These are phyloP conservation scores for Nothobranchius furzeri DNA, from an alignment of 2,113 vertebrate species.

Conservation along the genomic window DNA sequence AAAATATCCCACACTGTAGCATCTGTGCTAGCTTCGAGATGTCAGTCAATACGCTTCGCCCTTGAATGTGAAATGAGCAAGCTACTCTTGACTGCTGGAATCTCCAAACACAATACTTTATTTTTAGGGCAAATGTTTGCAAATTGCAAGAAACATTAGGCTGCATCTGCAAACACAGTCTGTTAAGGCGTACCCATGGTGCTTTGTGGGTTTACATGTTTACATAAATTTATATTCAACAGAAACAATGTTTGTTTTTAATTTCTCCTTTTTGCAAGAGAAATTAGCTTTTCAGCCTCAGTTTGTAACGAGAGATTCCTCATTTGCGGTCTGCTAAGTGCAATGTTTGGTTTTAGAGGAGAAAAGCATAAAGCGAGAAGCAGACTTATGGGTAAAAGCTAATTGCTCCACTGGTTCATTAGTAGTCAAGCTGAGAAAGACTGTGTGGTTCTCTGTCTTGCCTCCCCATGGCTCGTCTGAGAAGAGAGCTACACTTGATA, in stretches of 20 bases:
- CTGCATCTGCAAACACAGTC: neutral
- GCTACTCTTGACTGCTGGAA: slow-evolving; percentile 35
- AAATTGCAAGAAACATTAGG: neutral
- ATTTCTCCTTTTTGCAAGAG: too few relatives aligned
- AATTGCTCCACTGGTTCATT: slow-evolving; percentile 51
- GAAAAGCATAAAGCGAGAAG: slow-evolving; percentile 14
- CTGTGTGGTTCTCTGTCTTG: slow-evolving; percentile 43
- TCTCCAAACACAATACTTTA: slow-evolving; percentile 5
- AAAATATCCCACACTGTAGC: slow-evolving; percentile 24
- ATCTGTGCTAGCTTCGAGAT: slow-evolving; percentile 31
- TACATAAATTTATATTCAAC: too few relatives aligned
- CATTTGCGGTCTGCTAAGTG: slow-evolving; percentile 9
- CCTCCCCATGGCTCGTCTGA: slow-evolving; percentile 45
- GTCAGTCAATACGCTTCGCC: slow-evolving; percentile 33
- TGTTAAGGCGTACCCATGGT: neutral
- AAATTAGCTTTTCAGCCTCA: neutral
- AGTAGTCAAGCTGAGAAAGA: slow-evolving; percentile 53
- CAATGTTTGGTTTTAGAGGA: slow-evolving; percentile 27
- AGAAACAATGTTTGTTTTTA: too few relatives aligned
- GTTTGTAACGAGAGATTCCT: slow-evolving; percentile 9
- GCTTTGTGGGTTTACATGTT: neutral
- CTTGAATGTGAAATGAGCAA: slow-evolving; percentile 39
- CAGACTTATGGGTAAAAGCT: slow-evolving; percentile 27
- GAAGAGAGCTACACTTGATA: slow-evolving; percentile 53
- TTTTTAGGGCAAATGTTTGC: slow-evolving; percentile 24